Evolutionary conservation across 2,113 vertebrate genomes (phyloP).

Genomic region (Lates calcarifer): DNA sequence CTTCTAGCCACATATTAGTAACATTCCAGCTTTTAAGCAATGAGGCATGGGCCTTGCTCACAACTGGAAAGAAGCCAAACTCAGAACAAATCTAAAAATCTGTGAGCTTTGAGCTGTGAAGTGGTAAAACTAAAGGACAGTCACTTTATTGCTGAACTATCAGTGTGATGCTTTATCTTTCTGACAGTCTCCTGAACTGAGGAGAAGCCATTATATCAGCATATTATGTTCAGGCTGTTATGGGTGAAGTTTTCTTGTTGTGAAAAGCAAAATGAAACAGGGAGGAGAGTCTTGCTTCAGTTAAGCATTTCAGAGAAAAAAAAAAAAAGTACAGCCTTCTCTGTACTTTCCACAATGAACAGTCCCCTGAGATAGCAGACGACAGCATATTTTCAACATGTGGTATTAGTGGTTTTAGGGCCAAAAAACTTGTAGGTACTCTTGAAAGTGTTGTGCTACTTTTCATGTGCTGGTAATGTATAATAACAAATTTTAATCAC

Average conservation of each 20-base stretch:
- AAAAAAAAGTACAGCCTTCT: not conserved
- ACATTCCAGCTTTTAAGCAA: not conserved
- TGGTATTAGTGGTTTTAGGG: not conserved
- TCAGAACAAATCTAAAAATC: not conserved
- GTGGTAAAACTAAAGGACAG: not conserved
- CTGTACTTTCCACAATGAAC: conserved; percentile 20
- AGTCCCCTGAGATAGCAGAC: conserved; percentile 10
- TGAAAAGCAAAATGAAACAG: conserved; percentile 17
- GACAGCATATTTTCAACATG: not conserved
- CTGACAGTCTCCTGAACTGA: conserved; percentile 21
- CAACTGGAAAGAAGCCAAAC: not conserved
- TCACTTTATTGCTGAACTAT: not conserved
- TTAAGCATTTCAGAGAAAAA: conserved; percentile 36
- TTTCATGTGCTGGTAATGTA: conserved; percentile 3
- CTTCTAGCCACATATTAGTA: not conserved
- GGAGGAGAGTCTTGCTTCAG: conserved; percentile 26
- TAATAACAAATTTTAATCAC: conserved; percentile 27
- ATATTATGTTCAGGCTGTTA: conserved; percentile 9
- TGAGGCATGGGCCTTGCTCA: not conserved
- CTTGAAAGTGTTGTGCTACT: conserved; percentile 5
- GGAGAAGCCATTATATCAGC: not conserved
- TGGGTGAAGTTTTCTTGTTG: not conserved
- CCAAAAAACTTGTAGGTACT: not conserved
- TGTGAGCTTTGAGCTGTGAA: not conserved
- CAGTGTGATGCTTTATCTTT: conserved; percentile 1